A percentile compares a stretch with the other conserved stretches of the same genome.
Evolutionary conservation across 2,888 invertebrate species (phyloP).

Genomic region (Plagodis dolabraria): DNA sequence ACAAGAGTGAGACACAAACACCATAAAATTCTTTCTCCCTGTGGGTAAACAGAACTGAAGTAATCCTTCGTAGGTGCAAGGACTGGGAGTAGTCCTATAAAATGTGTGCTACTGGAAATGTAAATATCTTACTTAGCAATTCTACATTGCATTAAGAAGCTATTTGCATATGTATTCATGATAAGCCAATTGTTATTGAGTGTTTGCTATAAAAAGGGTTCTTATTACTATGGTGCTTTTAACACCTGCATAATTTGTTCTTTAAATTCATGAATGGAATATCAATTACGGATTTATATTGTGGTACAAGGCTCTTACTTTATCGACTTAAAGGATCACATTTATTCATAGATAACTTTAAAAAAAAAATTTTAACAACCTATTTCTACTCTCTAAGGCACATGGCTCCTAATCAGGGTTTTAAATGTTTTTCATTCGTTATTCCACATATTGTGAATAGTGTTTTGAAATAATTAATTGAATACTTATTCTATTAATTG

Average conservation of each 20-base stretch:
- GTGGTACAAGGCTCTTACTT: too few relatives aligned
- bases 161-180: conserved; percentile 66
- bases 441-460: too few relatives aligned
- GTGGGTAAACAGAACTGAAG: conserved; percentile 71
- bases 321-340: too few relatives aligned
- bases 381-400: too few relatives aligned
- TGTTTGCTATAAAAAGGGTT: conserved; percentile 35
- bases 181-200: conserved; percentile 47
- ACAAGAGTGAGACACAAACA: conserved; percentile 74
- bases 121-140: conserved; percentile 71
- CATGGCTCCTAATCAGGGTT: too few relatives aligned
- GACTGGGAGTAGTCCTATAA: conserved; percentile 62
- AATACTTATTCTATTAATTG: too few relatives aligned
- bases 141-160: conserved; percentile 63
- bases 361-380: too few relatives aligned
- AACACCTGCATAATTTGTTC: conserved; percentile 1
- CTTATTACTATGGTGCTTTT: conserved; percentile 29
- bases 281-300: not conserved
- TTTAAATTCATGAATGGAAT: not conserved
- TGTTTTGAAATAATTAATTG: too few relatives aligned
- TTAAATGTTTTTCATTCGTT: too few relatives aligned
- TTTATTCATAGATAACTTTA: too few relatives aligned
- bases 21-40: conserved; percentile 62
- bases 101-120: conserved; percentile 69
- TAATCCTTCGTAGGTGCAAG: conserved; percentile 68